A percentile compares a stretch with the other conserved stretches of the same genome.
phyloP scores from a whole-genome alignment of 2,888 invertebrate species.

The Coremacera marginata region DNA sequence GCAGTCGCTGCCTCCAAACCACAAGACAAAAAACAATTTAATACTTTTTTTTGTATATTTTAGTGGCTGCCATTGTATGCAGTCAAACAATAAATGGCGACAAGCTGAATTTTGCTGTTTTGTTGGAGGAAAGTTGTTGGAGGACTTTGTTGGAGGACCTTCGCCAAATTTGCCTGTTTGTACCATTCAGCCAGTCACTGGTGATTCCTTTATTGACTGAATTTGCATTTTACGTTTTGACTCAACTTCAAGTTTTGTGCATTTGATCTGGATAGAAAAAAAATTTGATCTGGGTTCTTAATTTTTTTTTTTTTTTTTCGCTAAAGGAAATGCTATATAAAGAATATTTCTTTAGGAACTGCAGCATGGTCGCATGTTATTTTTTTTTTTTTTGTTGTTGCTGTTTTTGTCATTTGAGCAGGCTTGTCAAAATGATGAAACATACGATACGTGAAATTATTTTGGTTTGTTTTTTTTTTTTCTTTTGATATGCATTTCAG shows the following conservation, averaged over 20 bases:
- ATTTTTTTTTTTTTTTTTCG: neutral
- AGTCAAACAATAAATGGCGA: slow-evolving; percentile 17
- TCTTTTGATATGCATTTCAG: slow-evolving; percentile 13
- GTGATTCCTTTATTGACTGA: slow-evolving; percentile 16
- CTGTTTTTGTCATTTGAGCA: slow-evolving; percentile 45
- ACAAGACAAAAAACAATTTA: neutral
- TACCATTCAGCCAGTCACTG: neutral
- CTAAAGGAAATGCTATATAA: neutral
- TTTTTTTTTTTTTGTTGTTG: slow-evolving; percentile 25
- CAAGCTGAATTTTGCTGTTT: neutral
- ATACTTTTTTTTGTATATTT: neutral
- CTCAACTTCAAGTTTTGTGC: slow-evolving; percentile 1
- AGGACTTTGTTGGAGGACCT: neutral
- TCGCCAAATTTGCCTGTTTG: neutral
- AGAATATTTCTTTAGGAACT: neutral
- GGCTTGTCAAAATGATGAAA: slow-evolving; percentile 48
- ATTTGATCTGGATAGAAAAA: slow-evolving; percentile 7
- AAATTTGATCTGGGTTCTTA: neutral
- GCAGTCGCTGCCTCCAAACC: neutral
- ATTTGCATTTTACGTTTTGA: slow-evolving; percentile 23
- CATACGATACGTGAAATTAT: slow-evolving; percentile 43
- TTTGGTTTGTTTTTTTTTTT: neutral
- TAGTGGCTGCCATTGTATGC: neutral
- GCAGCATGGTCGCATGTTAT: neutral
- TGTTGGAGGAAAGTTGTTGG: neutral